A percentile compares a stretch with the other conserved stretches of the same genome.
phyloP scores from a whole-genome alignment of 1,140 invertebrate species.

The Drosophila mojavensis region DNA sequence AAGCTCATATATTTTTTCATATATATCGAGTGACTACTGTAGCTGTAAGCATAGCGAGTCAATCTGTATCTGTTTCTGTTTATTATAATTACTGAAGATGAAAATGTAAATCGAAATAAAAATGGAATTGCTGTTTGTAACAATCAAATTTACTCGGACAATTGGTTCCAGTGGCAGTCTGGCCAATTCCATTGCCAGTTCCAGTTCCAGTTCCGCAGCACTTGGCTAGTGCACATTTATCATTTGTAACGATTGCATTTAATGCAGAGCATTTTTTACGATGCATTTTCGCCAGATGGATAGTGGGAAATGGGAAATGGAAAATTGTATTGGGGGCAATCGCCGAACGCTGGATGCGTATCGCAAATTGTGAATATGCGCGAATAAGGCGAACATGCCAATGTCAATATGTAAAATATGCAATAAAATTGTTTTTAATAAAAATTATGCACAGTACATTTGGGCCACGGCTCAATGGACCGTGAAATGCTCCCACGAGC shows the following conservation, averaged over 20 bases:
- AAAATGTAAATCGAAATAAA: background rate
- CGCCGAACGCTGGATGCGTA: constrained; percentile 14
- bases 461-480: constrained; percentile 63
- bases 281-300: constrained; percentile 49
- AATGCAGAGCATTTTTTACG: constrained; percentile 56
- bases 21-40: too few species aligned
- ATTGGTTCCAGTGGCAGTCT: background rate
- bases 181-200: constrained; percentile 14
- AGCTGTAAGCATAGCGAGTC: too few species aligned
- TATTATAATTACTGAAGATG: background rate
- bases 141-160: background rate
- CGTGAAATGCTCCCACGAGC: constrained; percentile 56
- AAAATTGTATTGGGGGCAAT: background rate
- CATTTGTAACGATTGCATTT: constrained; percentile 76
- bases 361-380: constrained; percentile 17
- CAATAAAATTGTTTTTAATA: constrained; percentile 76
- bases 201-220: constrained; percentile 16
- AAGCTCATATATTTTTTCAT: too few species aligned
- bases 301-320: constrained; percentile 2
- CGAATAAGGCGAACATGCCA: constrained; percentile 12
- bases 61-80: too few species aligned
- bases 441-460: constrained; percentile 81
- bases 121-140: background rate
- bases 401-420: constrained; percentile 45
- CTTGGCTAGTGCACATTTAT: constrained; percentile 49